Percentiles rank a stretch among this genome's conserved stretches.
Evolutionary conservation across 2,797 vertebrate species (phyloP).

Genomic region (Pseudocheirus occidentalis): DNA sequence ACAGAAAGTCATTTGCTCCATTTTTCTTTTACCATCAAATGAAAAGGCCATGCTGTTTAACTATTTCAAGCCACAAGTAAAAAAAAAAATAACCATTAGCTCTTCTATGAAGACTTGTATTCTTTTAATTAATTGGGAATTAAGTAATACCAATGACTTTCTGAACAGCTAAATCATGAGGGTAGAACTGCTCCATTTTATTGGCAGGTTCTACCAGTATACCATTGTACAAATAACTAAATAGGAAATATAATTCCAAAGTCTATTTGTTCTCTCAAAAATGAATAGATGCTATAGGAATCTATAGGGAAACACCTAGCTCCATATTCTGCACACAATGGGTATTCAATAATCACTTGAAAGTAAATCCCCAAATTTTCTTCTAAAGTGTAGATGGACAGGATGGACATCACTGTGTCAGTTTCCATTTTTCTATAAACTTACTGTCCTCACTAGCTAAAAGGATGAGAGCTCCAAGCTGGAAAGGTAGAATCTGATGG

Average conservation of each 20-base stretch:
- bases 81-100: slow-evolving; percentile 59
- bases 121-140: slow-evolving; percentile 74
- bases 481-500: neutral
- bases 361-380: neutral
- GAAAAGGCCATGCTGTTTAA: slow-evolving; percentile 49
- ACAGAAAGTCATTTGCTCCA: slow-evolving; percentile 57
- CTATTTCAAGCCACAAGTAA: slow-evolving; percentile 66
- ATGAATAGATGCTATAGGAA: neutral
- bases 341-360: neutral
- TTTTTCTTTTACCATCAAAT: slow-evolving; percentile 57
- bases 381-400: neutral
- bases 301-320: neutral
- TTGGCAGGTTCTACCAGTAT: slow-evolving; percentile 63
- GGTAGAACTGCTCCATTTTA: slow-evolving; percentile 66
- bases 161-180: slow-evolving; percentile 65
- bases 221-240: slow-evolving; percentile 10
- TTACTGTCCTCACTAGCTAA: neutral
- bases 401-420: neutral
- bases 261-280: slow-evolving; percentile 23
- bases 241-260: slow-evolving; percentile 23
- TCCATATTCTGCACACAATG: neutral
- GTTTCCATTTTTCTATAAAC: neutral
- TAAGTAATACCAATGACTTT: slow-evolving; percentile 67
- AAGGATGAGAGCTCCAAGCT: neutral
- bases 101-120: slow-evolving; percentile 53